phyloP scores from a whole-genome alignment of 2,797 vertebrate species.

The Falco berigora region DNA sequence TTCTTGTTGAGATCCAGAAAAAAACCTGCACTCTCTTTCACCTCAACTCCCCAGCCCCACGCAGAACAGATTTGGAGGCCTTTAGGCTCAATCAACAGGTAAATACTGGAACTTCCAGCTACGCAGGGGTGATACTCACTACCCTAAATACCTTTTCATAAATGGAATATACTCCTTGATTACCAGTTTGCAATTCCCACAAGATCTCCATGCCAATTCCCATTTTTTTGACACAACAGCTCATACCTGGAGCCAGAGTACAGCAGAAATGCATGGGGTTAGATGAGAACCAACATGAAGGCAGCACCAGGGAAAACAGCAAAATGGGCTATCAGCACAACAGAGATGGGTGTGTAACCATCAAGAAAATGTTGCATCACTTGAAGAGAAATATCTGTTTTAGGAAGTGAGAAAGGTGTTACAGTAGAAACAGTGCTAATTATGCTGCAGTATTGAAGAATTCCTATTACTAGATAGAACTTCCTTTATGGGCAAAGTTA shows the following conservation, averaged over 20 bases:
- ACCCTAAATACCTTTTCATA: neutral
- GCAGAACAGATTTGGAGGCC: neutral
- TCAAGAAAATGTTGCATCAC: neutral
- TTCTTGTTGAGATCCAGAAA: neutral
- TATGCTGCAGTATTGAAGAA: neutral
- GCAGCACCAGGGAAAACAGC: neutral
- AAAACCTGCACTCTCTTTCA: neutral
- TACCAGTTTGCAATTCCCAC: neutral
- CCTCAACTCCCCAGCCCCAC: neutral
- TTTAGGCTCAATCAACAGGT: neutral
- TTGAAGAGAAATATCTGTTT: neutral
- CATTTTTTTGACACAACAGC: neutral
- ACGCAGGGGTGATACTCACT: neutral
- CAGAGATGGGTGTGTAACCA: neutral
- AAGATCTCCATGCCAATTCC: neutral
- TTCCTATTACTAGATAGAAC: neutral
- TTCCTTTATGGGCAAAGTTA: neutral
- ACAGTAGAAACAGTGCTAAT: neutral
- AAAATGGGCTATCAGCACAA: neutral
- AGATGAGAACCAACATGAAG: neutral
- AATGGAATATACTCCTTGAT: neutral
- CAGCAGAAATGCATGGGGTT: neutral
- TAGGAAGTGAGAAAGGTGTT: neutral
- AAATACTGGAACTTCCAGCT: neutral
- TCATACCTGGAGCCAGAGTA: neutral